Percentiles rank a stretch among this genome's conserved stretches.
Conservation (phyloP, 2,113 vertebrate genomes). For the Gasterosteus aculeatus region DNA sequence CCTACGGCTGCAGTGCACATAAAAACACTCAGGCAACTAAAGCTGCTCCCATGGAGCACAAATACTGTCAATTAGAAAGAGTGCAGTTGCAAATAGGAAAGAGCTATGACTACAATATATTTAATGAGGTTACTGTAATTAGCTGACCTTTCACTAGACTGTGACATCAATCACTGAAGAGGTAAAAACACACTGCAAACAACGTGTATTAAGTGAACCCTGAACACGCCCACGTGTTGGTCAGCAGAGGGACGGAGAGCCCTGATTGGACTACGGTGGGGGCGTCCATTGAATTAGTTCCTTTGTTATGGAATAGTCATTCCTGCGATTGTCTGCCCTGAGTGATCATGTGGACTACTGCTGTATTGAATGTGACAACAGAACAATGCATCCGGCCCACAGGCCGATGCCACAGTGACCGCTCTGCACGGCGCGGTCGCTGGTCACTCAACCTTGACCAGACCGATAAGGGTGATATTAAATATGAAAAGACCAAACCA, state of each 20-base stretch:
- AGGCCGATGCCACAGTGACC: conserved; percentile 27
- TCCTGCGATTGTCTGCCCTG: conserved; percentile 48
- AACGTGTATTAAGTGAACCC: conserved; percentile 26
- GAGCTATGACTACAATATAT: neutral
- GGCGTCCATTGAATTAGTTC: conserved; percentile 60
- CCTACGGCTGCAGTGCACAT: conserved; percentile 17
- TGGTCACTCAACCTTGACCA: neutral
- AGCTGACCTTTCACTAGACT: neutral
- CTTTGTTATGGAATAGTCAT: conserved; percentile 57
- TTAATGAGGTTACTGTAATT: conserved; percentile 1
- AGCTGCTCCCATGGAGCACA: conserved; percentile 15
- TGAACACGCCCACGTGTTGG: neutral
- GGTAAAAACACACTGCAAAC: neutral
- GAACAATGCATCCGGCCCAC: conserved; percentile 63
- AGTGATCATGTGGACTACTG: conserved; percentile 51
- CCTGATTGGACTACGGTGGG: conserved; percentile 56
- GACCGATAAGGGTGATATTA: neutral
- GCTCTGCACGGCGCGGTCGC: neutral
- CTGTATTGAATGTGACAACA: conserved; percentile 69
- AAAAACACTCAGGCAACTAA: conserved; percentile 21
- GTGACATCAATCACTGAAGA: conserved; percentile 30
- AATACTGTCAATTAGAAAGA: conserved; percentile 16
- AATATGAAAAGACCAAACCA: neutral
- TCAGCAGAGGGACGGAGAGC: conserved; percentile 30
- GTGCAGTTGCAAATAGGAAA: neutral